phyloP scores from a whole-genome alignment of 1,140 invertebrate species.

The Nasonia vitripennis region DNA sequence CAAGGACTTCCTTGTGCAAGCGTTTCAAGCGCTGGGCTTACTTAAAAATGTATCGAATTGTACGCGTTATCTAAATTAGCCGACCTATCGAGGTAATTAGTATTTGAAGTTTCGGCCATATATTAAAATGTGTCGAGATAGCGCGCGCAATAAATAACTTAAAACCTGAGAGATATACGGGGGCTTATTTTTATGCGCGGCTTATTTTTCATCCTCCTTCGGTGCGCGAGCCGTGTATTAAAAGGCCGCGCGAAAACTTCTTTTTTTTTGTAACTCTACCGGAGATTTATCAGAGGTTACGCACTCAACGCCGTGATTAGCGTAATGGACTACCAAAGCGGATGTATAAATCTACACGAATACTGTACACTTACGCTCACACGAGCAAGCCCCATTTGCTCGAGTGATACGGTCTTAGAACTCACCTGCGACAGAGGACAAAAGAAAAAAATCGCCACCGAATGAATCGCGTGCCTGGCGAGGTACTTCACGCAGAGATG shows the following conservation, averaged over 20 bases:
- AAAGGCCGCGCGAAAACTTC: too few relatives aligned
- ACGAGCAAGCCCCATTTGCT: not conserved
- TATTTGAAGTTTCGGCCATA: slow-evolving; percentile 4
- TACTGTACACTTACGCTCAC: too few relatives aligned
- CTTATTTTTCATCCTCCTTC: too few relatives aligned
- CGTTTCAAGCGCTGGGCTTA: not conserved
- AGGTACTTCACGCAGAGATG: not conserved
- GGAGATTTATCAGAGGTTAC: not conserved
- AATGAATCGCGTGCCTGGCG: not conserved
- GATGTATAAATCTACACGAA: not conserved
- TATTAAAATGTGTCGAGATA: not conserved
- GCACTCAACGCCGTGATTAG: not conserved
- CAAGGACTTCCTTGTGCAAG: not conserved
- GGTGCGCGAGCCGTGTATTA: too few relatives aligned
- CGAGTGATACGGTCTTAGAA: too few relatives aligned
- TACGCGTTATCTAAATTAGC: not conserved
- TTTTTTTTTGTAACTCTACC: not conserved
- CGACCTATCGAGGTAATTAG: not conserved
- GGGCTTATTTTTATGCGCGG: not conserved
- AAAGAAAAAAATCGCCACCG: too few relatives aligned
- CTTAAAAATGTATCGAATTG: not conserved
- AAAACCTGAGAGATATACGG: not conserved
- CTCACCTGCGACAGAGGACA: too few relatives aligned
- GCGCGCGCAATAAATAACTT: not conserved
- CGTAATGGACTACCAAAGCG: not conserved